Evolutionary conservation across 2,113 vertebrate genomes (phyloP), one percentile per base, ranked within the genome.

Genomic region (Acrocephalus kingi): DNA sequence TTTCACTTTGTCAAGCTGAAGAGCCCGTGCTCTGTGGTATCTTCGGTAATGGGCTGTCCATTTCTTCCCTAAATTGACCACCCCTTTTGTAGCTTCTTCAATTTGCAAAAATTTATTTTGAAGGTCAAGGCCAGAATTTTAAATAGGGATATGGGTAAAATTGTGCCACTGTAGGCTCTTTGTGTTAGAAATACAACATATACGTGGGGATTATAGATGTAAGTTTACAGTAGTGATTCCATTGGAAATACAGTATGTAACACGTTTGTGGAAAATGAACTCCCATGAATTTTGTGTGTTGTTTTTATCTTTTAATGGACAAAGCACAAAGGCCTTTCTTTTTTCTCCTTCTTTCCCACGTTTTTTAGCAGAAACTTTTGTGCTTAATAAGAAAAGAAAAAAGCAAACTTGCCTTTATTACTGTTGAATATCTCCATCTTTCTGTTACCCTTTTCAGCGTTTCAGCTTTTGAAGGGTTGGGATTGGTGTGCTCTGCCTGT

Each of bases 21-120:
- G 4, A 5, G 9, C 79, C 48, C 1, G 0, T 55, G 56, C 33
- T 52, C 23, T 46, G 13, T n/a, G 41, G 28, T 17, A 27, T 37
- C 30, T 55, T 56, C 3, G 12, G 56, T 72, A 69, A 22, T 39
- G 39, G 30, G 10, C 33, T 87, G 35, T 56, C 49, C 17, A 11
- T 80, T 90, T 89, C 19, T 52, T 77, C 71, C 52, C 20, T n/a
- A 64, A 39, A 22, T 5, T 69, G 8, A 27, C 46, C 33, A 27
- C 11, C 8, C 4, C 16, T 76, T 90, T 72, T 88, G 49, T 35
- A 76, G 15, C 58, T 86, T 80, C 59, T 90, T 35, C 13, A 28
- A 0, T 64, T 72, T 20, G 19, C 58, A 61, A 61, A 76, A 52
- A 22, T 30, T 27, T 48, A 7, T 64, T 73, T 86, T 79, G 27